Base-by-base conservation (phyloP, 2,797 vertebrate species). In the Squalus acanthias region DNA sequence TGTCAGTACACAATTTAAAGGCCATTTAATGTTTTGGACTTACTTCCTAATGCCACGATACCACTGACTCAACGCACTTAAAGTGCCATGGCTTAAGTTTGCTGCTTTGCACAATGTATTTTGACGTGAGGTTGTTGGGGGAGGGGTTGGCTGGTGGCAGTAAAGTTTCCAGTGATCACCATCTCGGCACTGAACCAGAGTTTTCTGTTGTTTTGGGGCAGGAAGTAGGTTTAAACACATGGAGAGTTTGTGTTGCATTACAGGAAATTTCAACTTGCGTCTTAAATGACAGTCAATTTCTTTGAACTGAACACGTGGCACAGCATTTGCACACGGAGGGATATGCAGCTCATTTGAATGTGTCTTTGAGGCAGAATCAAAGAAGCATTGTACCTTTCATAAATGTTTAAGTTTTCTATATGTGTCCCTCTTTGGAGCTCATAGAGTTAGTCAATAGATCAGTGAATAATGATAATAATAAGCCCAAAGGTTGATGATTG, bases 1-100 rank as follows among this genome's bases (percentile, higher is more conserved):
- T 96, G 96, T 76, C 85, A 79, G 65, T 33, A 39, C 87, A 67
- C 65, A 79, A 50, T 17, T 95, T 96, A 65, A 96, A 93, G 74
- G 63, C 92, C 29, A 67, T 95, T 95, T 67, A 95, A 87, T 95
- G 63, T 87, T 95, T 85, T 67, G 67, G 72, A 67, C 63, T 53
- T 63, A 29, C n/a, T 95, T 46, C 92, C 82, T 67, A 79, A 53
- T 95, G 63, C 63, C 46, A 82, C 39, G 67, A 95, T 67, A 72
- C 91, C 72, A 67, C 91, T 96, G 50, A 95, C 33, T 39, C 26
- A 50, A 72, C 82, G 74, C 69, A 65, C 26, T 76, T 95, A 57
- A 65, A 93, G 69, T 57, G 26, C 24, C 94, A 20, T 33, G 94
- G 70, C 15, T 93, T 67, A 46, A 67, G 7, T 39, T 10, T 72